These are phyloP conservation scores for Myotis lucifugus DNA, from an alignment of 2,113 vertebrate genomes.

Conservation along the genomic window DNA sequence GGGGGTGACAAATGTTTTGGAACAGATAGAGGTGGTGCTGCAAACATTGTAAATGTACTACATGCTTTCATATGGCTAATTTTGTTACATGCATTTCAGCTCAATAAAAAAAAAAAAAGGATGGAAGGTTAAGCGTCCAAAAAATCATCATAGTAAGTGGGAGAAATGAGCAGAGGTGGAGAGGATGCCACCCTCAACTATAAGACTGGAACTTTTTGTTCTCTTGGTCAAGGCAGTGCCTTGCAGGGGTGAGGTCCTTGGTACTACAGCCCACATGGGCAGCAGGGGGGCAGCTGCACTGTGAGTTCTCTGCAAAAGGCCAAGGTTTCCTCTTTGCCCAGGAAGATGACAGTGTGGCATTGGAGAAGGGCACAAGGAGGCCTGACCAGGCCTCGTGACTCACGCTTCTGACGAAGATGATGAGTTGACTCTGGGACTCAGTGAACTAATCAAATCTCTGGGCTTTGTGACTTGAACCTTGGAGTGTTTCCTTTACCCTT, in stretches of 20 bases:
- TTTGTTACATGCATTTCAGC: constrained; percentile 9
- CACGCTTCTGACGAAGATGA: background rate
- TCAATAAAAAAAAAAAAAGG: background rate
- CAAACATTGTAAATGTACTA: background rate
- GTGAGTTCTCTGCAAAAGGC: background rate
- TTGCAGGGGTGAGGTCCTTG: background rate
- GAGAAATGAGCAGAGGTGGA: background rate
- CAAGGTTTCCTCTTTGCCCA: background rate
- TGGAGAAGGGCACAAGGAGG: background rate
- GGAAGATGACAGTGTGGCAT: background rate
- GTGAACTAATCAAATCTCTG: background rate
- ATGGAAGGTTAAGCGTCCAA: background rate
- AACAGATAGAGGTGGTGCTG: background rate
- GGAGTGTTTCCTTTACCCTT: background rate
- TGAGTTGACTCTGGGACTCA: background rate
- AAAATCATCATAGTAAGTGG: background rate
- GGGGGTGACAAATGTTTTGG: background rate
- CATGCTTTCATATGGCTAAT: background rate
- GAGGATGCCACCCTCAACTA: background rate
- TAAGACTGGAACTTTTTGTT: background rate
- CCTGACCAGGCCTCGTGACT: background rate
- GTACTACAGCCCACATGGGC: background rate
- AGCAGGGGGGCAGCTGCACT: background rate
- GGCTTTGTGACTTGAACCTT: background rate
- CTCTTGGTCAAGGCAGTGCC: background rate